Conservation (phyloP, 2,888 invertebrate genomes). For the Eupeodes luniger region DNA sequence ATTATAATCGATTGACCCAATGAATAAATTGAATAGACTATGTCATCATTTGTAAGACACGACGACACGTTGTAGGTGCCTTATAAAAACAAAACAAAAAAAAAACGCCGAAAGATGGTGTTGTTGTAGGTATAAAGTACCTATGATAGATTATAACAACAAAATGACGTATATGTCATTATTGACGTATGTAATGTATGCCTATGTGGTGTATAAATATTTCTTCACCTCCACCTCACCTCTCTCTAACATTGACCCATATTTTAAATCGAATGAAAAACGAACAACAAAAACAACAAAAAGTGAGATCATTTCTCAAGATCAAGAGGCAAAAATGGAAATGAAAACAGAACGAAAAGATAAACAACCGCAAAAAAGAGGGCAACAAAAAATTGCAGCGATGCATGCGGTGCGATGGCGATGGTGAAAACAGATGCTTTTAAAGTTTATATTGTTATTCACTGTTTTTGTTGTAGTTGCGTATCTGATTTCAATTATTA, state of each 20-base stretch:
- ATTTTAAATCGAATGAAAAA: conserved; percentile 77
- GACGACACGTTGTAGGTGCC: conserved; percentile 11
- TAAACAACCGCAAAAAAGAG: conserved; percentile 38
- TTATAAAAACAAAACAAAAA: background rate
- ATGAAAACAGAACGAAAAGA: conserved; percentile 48
- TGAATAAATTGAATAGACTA: conserved; percentile 37
- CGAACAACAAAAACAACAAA: conserved; percentile 31
- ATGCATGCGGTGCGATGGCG: conserved; percentile 44
- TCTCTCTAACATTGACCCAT: conserved; percentile 81
- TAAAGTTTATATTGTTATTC: conserved; percentile 5
- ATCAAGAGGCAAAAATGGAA: conserved; percentile 70
- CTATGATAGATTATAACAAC: background rate
- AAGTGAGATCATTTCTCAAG: conserved; percentile 71
- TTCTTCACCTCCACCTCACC: conserved; percentile 20
- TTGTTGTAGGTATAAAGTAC: background rate
- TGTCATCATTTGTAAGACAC: conserved; percentile 51
- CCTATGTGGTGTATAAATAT: no score
- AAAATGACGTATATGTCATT: conserved; percentile 45
- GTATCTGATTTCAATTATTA: conserved; percentile 55
- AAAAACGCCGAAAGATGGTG: conserved; percentile 25
- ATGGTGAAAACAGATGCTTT: conserved; percentile 47
- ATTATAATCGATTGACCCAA: conserved; percentile 69
- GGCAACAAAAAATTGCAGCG: conserved; percentile 54
- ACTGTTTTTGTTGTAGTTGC: conserved; percentile 22
- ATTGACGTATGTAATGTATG: background rate